Conservation (phyloP, 1,140 invertebrate genomes). For the Brachionus asplanchnoidis region DNA sequence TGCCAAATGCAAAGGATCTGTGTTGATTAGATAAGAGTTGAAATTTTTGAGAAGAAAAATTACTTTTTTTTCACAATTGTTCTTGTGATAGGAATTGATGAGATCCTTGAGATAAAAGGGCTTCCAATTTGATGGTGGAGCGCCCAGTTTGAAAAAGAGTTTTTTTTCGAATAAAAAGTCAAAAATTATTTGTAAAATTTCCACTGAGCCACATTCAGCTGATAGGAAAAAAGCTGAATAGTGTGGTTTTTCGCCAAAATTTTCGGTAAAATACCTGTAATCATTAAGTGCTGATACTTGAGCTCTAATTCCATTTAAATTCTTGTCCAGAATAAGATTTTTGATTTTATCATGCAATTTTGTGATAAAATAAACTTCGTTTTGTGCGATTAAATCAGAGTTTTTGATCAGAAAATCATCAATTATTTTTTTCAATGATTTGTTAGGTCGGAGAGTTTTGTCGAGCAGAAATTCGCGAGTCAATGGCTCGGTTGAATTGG, state of each 20-base stretch:
- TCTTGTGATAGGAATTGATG: background rate
- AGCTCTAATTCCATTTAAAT: background rate
- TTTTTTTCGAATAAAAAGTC: background rate
- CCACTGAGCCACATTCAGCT: background rate
- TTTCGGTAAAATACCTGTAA: background rate
- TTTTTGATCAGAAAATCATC: background rate
- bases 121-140: background rate
- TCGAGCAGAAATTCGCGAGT: background rate
- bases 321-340: background rate
- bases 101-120: background rate
- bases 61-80: background rate
- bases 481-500: background rate
- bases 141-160: background rate
- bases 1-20: background rate
- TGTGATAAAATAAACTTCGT: background rate
- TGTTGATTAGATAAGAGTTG: background rate
- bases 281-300: background rate
- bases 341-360: background rate
- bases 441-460: background rate
- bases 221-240: slow-evolving; percentile 13
- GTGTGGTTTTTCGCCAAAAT: background rate
- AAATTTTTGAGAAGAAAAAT: background rate
- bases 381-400: background rate
- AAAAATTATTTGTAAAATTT: background rate
- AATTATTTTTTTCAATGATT: background rate